Percentiles rank a stretch among this genome's conserved stretches.
Evolutionary conservation across 2,797 vertebrate genomes (phyloP).

Genomic region (Megaceryle alcyon): DNA sequence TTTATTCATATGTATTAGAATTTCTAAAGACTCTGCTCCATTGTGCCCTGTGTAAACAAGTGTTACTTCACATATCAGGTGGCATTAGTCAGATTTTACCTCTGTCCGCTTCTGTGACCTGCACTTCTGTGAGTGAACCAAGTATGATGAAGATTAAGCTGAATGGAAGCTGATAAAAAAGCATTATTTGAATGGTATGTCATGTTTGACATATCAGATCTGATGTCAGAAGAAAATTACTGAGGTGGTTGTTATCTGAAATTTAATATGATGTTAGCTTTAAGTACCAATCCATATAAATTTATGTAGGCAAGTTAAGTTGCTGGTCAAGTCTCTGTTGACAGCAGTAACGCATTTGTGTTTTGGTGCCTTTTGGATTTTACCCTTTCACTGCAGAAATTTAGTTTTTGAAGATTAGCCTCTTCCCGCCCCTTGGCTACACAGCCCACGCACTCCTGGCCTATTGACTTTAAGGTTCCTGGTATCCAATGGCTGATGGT

Average conservation of each 20-base stretch:
- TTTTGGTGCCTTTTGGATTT: neutral
- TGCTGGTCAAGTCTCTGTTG: neutral
- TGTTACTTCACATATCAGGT: neutral
- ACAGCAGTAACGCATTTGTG: neutral
- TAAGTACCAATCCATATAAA: neutral
- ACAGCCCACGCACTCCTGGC: rapidly evolving
- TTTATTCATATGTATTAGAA: neutral
- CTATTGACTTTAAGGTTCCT: neutral
- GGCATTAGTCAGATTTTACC: neutral
- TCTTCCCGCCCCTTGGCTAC: neutral
- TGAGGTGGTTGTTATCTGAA: neutral
- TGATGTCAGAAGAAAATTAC: neutral
- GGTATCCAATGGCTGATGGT: rapidly evolving
- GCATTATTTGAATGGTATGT: neutral
- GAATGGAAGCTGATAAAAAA: neutral
- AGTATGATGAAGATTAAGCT: neutral
- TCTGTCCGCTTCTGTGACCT: rapidly evolving
- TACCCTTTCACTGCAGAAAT: neutral
- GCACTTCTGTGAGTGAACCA: neutral
- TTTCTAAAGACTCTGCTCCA: neutral
- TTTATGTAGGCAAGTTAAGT: neutral
- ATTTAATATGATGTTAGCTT: neutral
- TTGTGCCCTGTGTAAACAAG: neutral
- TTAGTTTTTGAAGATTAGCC: neutral
- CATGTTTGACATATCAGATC: neutral